Percentiles rank a stretch among this genome's conserved stretches.
phyloP scores from a whole-genome alignment of 2,888 invertebrate species.

The Mythimna albipuncta region DNA sequence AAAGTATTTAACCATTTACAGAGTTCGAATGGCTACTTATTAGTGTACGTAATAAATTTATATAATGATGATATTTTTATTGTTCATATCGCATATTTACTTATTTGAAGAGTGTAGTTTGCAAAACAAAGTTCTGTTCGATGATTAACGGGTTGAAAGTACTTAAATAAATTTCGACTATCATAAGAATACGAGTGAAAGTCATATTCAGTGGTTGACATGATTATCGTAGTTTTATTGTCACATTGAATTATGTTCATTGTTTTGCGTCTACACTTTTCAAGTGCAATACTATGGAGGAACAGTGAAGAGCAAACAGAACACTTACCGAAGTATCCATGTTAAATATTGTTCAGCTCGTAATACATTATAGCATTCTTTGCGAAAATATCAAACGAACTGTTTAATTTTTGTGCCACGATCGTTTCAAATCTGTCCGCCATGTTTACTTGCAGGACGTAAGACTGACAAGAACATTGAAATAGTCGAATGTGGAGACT shows the following conservation, averaged over 20 bases:
- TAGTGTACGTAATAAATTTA: slow-evolving; percentile 88
- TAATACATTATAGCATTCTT: slow-evolving; percentile 64
- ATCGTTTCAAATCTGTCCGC: slow-evolving; percentile 68
- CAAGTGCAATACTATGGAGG: slow-evolving; percentile 50
- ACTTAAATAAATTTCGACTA: slow-evolving; percentile 34
- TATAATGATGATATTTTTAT: slow-evolving; percentile 83
- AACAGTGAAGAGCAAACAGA: slow-evolving; percentile 51
- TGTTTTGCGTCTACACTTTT: slow-evolving; percentile 57
- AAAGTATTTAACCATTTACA: slow-evolving; percentile 88
- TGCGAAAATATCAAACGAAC: slow-evolving; percentile 61
- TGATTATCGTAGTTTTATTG: slow-evolving; percentile 33
- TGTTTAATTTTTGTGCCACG: slow-evolving; percentile 67
- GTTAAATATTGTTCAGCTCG: slow-evolving; percentile 55
- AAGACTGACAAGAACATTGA: slow-evolving; percentile 84
- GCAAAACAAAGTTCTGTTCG: slow-evolving; percentile 52
- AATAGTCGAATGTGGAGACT: slow-evolving; percentile 77
- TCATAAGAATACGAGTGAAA: slow-evolving; percentile 29
- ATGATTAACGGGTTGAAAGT: slow-evolving; percentile 47
- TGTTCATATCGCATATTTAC: slow-evolving; percentile 77
- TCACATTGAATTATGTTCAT: slow-evolving; percentile 41
- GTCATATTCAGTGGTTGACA: slow-evolving; percentile 33
- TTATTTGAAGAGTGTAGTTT: slow-evolving; percentile 56
- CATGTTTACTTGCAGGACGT: slow-evolving; percentile 76
- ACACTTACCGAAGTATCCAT: slow-evolving; percentile 51
- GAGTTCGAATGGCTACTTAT: slow-evolving; percentile 87